phyloP scores from a whole-genome alignment of 1,140 invertebrate species.

The Pissodes strobi region DNA sequence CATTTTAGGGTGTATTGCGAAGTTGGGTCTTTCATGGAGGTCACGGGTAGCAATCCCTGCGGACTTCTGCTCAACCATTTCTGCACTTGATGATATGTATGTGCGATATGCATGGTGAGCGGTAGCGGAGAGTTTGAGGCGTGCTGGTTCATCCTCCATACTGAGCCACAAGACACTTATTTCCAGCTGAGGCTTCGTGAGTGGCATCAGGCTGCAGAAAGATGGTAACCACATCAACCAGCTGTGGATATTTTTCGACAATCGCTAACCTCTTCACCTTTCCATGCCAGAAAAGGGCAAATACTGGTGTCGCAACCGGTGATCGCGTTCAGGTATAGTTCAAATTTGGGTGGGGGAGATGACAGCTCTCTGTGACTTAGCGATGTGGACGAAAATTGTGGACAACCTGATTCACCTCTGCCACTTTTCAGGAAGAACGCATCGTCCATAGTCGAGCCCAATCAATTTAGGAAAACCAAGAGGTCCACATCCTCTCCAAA shows the following conservation, averaged over 20 bases:
- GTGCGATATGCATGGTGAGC: neutral
- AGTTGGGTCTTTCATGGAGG: too few species aligned
- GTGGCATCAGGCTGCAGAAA: neutral
- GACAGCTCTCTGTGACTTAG: neutral
- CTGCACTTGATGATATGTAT: neutral
- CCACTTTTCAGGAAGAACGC: neutral
- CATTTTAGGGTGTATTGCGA: too few species aligned
- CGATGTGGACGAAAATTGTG: conserved; percentile 1
- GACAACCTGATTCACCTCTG: conserved; percentile 5
- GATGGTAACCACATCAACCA: neutral
- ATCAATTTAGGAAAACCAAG: neutral
- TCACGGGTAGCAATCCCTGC: too few species aligned
- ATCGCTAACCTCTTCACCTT: neutral
- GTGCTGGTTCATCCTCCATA: neutral
- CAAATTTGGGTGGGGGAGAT: neutral
- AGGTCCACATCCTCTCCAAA: conserved; percentile 6
- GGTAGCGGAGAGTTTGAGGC: neutral
- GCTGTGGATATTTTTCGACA: neutral
- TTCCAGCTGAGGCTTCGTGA: neutral
- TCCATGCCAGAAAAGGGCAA: conserved; percentile 6
- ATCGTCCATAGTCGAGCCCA: neutral
- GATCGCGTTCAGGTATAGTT: neutral
- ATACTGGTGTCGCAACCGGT: neutral
- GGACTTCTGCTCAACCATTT: neutral
- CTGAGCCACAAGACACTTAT: neutral